Base-by-base conservation (phyloP, 2,113 vertebrate genomes). In the Crypturellus undulatus region DNA sequence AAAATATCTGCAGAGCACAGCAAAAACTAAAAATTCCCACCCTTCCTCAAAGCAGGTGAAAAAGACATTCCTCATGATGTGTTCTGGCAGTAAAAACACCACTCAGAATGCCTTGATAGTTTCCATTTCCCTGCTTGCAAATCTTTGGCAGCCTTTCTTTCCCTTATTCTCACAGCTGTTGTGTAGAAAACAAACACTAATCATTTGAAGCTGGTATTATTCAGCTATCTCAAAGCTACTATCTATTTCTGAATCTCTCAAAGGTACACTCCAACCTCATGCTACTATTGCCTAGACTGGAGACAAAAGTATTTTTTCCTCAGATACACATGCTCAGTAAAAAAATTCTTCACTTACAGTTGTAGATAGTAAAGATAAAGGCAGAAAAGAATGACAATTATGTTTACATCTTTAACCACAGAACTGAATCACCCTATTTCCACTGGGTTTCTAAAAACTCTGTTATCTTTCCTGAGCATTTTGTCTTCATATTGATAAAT, bases 141-240 rank as follows among this genome's bases (percentile, higher is more conserved):
- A 80, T 45, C 60, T 73, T 63, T 92, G 83, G 83, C 88, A 88
- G 60, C 12, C 28, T 69, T 83, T 84, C 34, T 24, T 83, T 84
- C 64, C 22, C 64, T 86, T 93, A 59, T 88, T 94, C 82, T 93
- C 88, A 83, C 69, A 88, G 64, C 60, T 94, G 69, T 59, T 90
- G 40, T 71, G 51, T 90, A 84, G 72, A 93, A 96, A 94, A 90
- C 81, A 86, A 92, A 70, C 51, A 80, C 65, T 59, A 92, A 87
- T 77, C n/a, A 59, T 83, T 86, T 79, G 67, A 76, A 91, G 67
- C 32, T 68, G 18, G 19, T 51, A 49, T 59, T 92, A 49, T 70
- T 86, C 60, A 78, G 56, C 72, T 73, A 43, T 79, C 32, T 81
- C 42, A 92, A 81, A 56, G 60, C 32, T 88, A 65, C 45, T 77